A percentile compares a stretch with the other conserved stretches of the same genome.
Evolutionary conservation across 1,140 invertebrate species (phyloP).

Genomic region (Paracyclopina nana): DNA sequence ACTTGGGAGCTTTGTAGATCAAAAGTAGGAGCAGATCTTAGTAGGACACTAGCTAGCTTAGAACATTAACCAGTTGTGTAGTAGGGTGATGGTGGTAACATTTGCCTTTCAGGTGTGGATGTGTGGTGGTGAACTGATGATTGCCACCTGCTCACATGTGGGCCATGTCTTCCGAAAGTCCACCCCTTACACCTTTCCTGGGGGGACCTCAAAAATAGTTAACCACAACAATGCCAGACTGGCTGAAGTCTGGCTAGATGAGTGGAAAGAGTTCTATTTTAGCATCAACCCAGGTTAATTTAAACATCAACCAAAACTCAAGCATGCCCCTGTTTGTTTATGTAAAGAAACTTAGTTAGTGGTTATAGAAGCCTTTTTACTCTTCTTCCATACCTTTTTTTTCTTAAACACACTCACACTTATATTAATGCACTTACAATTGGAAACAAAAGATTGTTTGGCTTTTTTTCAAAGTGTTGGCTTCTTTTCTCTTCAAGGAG

Average conservation of each 20-base stretch:
- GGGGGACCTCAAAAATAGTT: slow-evolving; percentile 89
- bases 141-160: slow-evolving; percentile 73
- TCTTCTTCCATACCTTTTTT: too few species aligned
- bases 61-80: too few species aligned
- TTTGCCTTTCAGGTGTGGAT: slow-evolving; percentile 64
- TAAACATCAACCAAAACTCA: background rate
- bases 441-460: too few species aligned
- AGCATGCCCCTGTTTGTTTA: background rate
- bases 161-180: slow-evolving; percentile 96
- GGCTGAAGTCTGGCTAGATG: slow-evolving; percentile 92
- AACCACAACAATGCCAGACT: slow-evolving; percentile 94
- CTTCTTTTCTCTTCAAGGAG: slow-evolving; percentile 37
- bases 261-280: slow-evolving; percentile 96
- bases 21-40: too few species aligned
- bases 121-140: slow-evolving; percentile 81
- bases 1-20: too few species aligned
- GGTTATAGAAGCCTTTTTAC: too few species aligned
- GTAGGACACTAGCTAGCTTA: too few species aligned
- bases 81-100: too few species aligned
- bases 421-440: too few species aligned
- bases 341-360: too few species aligned
- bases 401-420: too few species aligned
- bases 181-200: slow-evolving; percentile 96
- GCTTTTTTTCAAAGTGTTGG: too few species aligned
- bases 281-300: slow-evolving; percentile 83